Percentiles rank a stretch among this genome's conserved stretches.
Conservation (phyloP, 2,113 vertebrate genomes). For the Rhinopomastus cyanomelas region DNA sequence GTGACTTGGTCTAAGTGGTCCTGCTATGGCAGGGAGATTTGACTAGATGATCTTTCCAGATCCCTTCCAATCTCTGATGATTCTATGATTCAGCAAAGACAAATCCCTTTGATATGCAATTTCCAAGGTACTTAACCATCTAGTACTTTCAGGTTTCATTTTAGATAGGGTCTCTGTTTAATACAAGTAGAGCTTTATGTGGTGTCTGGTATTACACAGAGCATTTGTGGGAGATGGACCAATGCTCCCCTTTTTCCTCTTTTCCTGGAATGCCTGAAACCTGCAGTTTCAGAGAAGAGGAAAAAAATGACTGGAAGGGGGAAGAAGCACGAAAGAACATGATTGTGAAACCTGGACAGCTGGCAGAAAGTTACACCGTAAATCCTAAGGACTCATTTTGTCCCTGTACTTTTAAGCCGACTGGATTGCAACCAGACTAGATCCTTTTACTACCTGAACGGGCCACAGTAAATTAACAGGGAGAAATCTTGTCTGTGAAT, state of each 20-base stretch:
- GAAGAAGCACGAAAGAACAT: not conserved
- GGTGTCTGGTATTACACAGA: not conserved
- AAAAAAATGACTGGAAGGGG: not conserved
- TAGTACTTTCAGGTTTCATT: slow-evolving; percentile 43
- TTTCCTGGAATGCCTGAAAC: not conserved
- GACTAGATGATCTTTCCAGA: too few relatives aligned
- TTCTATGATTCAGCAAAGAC: slow-evolving; percentile 22
- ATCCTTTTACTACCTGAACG: not conserved
- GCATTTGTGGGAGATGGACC: not conserved
- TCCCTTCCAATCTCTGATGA: too few relatives aligned
- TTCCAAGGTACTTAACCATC: slow-evolving; percentile 55
- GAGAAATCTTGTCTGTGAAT: not conserved
- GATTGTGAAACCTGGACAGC: not conserved
- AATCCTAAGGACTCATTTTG: not conserved
- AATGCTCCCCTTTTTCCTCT: not conserved
- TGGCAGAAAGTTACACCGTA: not conserved
- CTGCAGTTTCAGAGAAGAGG: not conserved
- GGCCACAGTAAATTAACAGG: not conserved
- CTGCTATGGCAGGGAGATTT: too few relatives aligned
- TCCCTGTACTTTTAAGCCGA: not conserved
- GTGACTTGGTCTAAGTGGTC: too few relatives aligned
- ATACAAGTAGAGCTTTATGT: not conserved
- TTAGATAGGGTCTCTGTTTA: slow-evolving; percentile 7
- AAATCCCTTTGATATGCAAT: slow-evolving; percentile 47
- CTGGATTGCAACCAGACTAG: not conserved